Conservation (phyloP, 1,140 invertebrate species). For the Portunus trituberculatus region DNA sequence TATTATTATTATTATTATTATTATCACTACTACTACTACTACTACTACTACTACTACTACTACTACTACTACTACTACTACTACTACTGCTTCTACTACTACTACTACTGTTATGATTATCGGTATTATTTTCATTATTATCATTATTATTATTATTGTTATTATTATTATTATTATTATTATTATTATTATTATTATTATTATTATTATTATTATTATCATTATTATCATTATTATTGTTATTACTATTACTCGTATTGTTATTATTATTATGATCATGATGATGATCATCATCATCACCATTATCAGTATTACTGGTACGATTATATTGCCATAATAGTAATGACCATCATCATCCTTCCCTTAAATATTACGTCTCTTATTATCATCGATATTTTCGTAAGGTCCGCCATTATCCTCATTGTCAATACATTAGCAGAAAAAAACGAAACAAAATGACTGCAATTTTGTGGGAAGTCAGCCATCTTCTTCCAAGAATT, state of each 20-base stretch:
- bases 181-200: not conserved
- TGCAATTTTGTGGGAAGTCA: constrained; percentile 22
- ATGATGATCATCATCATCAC: not conserved
- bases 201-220: not conserved
- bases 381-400: constrained; percentile 15
- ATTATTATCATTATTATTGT: not conserved
- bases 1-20: constrained; percentile 1
- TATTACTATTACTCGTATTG: not conserved
- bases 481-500: constrained; percentile 12
- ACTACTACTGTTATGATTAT: not conserved
- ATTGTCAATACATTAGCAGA: constrained; percentile 23
- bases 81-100: not conserved
- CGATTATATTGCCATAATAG: not conserved
- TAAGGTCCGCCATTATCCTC: not conserved
- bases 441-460: constrained; percentile 15
- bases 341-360: not conserved
- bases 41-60: not conserved
- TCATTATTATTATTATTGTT: constrained; percentile 31
- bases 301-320: not conserved
- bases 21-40: not conserved
- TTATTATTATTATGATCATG: not conserved
- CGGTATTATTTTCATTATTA: constrained; percentile 1
- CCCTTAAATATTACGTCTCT: not conserved
- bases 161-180: constrained; percentile 10
- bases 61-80: not conserved